These are phyloP conservation scores for Archips crataeganus DNA, from an alignment of 2,888 invertebrate genomes.

Conservation along the genomic window DNA sequence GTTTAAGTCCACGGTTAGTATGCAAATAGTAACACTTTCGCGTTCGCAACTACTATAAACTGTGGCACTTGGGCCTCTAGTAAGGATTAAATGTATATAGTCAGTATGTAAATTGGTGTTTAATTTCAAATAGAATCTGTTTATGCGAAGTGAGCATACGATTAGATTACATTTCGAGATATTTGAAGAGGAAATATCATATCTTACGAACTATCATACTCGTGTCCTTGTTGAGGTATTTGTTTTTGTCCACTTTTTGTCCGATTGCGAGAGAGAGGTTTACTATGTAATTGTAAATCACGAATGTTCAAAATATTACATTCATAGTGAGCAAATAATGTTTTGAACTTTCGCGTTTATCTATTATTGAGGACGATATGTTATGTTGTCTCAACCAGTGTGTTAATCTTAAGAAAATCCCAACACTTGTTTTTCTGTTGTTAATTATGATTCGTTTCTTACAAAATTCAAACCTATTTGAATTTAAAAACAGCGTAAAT, in stretches of 20 bases:
- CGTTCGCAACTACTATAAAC: constrained; percentile 11
- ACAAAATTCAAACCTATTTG: too few relatives aligned
- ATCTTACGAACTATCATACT: not conserved
- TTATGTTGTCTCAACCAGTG: too few relatives aligned
- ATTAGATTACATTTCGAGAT: not conserved
- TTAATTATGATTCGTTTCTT: too few relatives aligned
- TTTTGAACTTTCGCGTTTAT: too few relatives aligned
- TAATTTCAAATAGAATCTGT: constrained; percentile 4
- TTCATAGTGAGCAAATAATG: too few relatives aligned
- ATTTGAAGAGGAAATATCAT: not conserved
- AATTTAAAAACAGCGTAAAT: too few relatives aligned
- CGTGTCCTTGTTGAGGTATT: not conserved
- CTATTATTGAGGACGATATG: too few relatives aligned
- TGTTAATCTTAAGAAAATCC: too few relatives aligned
- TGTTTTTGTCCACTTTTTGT: not conserved
- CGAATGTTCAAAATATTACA: too few relatives aligned
- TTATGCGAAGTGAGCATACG: not conserved
- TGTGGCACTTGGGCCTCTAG: constrained; percentile 9
- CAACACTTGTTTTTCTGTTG: too few relatives aligned
- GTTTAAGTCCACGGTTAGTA: constrained; percentile 25
- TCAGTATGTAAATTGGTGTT: constrained; percentile 8
- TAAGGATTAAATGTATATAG: not conserved
- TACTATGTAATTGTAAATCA: too few relatives aligned
- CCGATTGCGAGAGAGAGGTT: too few relatives aligned
- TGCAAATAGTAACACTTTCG: constrained; percentile 36